Evolutionary conservation across 2,113 vertebrate genomes (phyloP), one percentile per base, ranked within the genome.

Genomic region (Arvicanthis niloticus): DNA sequence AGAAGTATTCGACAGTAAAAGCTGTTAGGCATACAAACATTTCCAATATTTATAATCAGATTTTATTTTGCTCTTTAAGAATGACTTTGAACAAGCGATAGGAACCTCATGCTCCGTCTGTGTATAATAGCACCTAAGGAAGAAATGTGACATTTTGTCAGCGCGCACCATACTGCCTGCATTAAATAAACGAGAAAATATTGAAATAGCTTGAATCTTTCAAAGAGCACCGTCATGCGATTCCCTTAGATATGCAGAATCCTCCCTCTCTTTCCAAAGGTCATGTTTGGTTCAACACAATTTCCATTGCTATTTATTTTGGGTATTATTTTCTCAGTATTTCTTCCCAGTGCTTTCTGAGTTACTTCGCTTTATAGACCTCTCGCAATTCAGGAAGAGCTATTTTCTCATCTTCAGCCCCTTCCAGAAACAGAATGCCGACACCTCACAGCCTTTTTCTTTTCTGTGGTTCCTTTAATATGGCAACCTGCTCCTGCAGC

Each of bases 121-220:
- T 82, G 65, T 78, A 65, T 91, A 94, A 95, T 65, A 89, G 48
- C 68, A 81, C 34, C 29, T 90, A 78, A 58, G 10, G 76, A 92
- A 81, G 53, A 93, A 96, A 91, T 53, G n/a, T 92, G 76, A 96
- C 7, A 3, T 96, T 97, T 96, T 95, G 65, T 95, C 81, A 92
- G 58, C 73, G 40, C 1, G 60, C 58, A 65, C 31, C 40, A 60
- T 91, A 91, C 40, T 91, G 48, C 91, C 95, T 82, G 40, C 31
- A 72, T 89, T 92, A 95, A 96, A 58, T 89, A 92, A 89, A 73
- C 89, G 65, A 24, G 24, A 92, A 97, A 91, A 92, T 82, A 90
- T 40, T 89, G 31, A 95, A 95, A 91, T 96, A 45, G 68, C 93
- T 96, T 98, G 96, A 94, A 84, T 95, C 86, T 94, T 97, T 87